Base-by-base conservation (phyloP, 1,140 invertebrate species). In the Drosophila carrolli region DNA sequence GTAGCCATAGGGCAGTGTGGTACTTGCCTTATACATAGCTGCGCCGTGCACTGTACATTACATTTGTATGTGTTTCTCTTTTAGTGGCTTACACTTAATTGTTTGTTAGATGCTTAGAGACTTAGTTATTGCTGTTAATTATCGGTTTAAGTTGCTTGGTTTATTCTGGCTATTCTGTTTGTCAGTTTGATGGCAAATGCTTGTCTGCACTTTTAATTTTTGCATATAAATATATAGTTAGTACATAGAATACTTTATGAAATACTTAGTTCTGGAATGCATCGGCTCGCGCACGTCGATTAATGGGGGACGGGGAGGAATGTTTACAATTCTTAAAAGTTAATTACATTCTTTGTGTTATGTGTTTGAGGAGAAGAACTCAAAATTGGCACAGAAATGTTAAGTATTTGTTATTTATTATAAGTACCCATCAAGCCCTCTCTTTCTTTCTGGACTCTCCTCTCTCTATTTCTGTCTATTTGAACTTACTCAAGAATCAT, bases 201-300 rank as follows among this genome's bases (percentile, higher is more conserved):
- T 32, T 32, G 40, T 40, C 27, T 46, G 41, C 27, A 46, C 27
- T 46, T 23, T 19, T 53, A 13, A n/a, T 35, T 55, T 5, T 58
- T 7, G 11, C 51, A 16, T 53, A 44, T 54, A 38, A 46, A 46
- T 67, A 48, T 27, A 57, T 70, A 43, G 44, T 70, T 57, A 41
- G 38, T 71, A 58, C 51, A 41, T 71, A 48, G 37, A 71, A 71
- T 71, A 71, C 67, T 71, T 41, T 48, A 50, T 27, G 44, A 58
- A 71, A 70, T 71, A 71, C 67, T 71, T 71, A 32, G 67, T 71
- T 66, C 35, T 58, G 67, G 67, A 71, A 71, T 71, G 67, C 40
- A 6, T 67, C 23, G 27, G 27, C 56, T 14, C 27, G 27, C 55
- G 14, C 41, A 40, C 55, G 44, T 44, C 56, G n/a, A 57, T 57